Conservation (phyloP, 2,113 vertebrate genomes). For the Casuarius casuarius region DNA sequence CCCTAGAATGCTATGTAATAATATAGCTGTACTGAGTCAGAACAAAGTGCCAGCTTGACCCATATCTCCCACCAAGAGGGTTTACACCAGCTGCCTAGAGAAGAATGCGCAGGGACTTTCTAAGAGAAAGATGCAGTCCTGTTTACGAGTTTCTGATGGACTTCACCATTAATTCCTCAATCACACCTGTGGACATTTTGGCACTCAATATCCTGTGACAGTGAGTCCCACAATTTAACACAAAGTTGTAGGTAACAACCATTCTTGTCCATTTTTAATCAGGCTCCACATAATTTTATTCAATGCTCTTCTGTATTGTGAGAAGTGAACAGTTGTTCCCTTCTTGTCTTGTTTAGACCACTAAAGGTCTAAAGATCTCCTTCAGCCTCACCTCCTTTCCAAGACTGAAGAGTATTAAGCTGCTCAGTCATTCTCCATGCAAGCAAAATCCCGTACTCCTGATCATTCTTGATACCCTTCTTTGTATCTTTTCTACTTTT, state of each 20-base stretch:
- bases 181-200: neutral
- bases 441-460: neutral
- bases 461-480: neutral
- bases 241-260: neutral
- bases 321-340: neutral
- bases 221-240: neutral
- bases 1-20: neutral
- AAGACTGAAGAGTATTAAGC: neutral
- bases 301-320: neutral
- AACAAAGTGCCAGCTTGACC: neutral
- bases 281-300: neutral
- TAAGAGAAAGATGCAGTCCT: too few species aligned
- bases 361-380: neutral
- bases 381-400: neutral
- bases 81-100: neutral
- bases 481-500: neutral
- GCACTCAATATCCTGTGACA: neutral
- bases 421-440: neutral
- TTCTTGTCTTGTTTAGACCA: neutral
- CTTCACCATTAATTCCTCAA: neutral
- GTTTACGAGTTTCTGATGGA: too few species aligned
- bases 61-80: neutral
- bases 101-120: neutral
- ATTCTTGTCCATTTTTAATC: neutral
- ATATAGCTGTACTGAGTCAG: neutral